A percentile compares a stretch with the other conserved stretches of the same genome.
phyloP scores from a whole-genome alignment of 2,113 vertebrate species.

The Nanorana parkeri region DNA sequence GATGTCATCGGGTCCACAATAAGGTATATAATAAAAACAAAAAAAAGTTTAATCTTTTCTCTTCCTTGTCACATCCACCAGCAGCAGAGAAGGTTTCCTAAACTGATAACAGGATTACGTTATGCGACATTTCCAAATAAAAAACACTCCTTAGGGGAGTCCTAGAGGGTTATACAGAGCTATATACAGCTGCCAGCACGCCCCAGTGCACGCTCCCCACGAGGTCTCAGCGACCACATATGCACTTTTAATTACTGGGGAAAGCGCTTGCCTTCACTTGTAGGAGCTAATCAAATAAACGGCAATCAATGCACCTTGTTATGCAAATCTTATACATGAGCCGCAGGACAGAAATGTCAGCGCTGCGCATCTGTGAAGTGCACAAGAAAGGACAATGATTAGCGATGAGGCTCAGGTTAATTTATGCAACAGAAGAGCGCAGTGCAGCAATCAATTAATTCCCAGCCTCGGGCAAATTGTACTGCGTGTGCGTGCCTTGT shows the following conservation, averaged over 20 bases:
- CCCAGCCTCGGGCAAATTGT: slow-evolving; percentile 1
- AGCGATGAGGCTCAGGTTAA: slow-evolving; percentile 42
- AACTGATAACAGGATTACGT: no score
- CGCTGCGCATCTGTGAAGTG: slow-evolving; percentile 10
- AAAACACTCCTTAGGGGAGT: no score
- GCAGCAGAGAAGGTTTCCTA: no score
- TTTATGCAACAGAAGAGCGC: slow-evolving; percentile 34
- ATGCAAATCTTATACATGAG: slow-evolving; percentile 53
- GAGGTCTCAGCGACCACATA: slow-evolving; percentile 12
- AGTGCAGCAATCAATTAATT: slow-evolving; percentile 42
- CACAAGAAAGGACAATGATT: slow-evolving; percentile 1
- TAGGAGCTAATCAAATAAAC: slow-evolving; percentile 47
- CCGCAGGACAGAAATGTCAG: slow-evolving; percentile 49
- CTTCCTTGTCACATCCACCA: no score
- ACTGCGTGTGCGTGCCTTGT: neutral
- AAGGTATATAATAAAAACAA: no score
- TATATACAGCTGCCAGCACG: neutral
- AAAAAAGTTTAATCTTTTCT: no score
- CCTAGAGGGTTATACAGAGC: no score
- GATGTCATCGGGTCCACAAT: no score
- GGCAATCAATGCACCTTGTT: slow-evolving; percentile 48
- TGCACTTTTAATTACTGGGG: slow-evolving; percentile 44
- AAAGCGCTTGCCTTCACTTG: slow-evolving; percentile 9
- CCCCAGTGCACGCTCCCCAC: neutral
- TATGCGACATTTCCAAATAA: no score